Conservation (phyloP, 1,140 invertebrate species). For the Cecropterus lyciades region DNA sequence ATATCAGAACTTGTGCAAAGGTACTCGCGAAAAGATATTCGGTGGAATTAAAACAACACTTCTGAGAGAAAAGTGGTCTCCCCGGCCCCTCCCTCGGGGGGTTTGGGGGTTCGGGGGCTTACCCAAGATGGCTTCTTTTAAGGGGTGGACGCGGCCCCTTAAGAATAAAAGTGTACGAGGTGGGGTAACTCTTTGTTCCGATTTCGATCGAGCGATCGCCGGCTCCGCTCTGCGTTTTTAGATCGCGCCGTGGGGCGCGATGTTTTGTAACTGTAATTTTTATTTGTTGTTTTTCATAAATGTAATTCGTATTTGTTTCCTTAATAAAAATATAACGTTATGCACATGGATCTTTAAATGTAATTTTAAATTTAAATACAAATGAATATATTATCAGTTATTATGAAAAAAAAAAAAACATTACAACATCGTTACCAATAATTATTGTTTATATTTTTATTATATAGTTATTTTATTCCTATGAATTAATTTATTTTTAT, state of each 20-base stretch:
- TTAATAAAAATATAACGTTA: too few relatives aligned
- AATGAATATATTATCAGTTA: too few relatives aligned
- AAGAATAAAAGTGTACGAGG: conserved; percentile 79
- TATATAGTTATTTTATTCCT: too few relatives aligned
- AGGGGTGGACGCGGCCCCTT: conserved; percentile 75
- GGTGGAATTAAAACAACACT: conserved; percentile 83
- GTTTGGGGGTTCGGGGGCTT: conserved; percentile 42
- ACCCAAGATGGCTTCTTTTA: conserved; percentile 82
- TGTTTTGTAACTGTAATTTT: conserved; percentile 13
- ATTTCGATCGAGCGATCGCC: conserved; percentile 50
- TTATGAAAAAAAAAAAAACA: too few relatives aligned
- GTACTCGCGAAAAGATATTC: conserved; percentile 83
- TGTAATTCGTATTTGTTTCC: too few relatives aligned
- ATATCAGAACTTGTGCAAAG: conserved; percentile 79
- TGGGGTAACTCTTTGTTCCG: conserved; percentile 57
- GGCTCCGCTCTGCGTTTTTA: conserved; percentile 42
- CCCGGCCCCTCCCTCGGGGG: conserved; percentile 49
- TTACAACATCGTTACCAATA: too few relatives aligned
- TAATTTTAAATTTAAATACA: too few relatives aligned
- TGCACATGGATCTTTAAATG: too few relatives aligned
- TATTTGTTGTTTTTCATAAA: not conserved
- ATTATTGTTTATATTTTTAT: too few relatives aligned
- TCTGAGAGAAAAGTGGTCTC: conserved; percentile 76
- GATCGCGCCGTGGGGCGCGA: not conserved
- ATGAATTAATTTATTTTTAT: too few relatives aligned